A percentile compares a stretch with the other conserved stretches of the same genome.
These are phyloP conservation scores for Pristionchus entomophagus DNA, from an alignment of 2,888 invertebrate genomes.

Conservation along the genomic window DNA sequence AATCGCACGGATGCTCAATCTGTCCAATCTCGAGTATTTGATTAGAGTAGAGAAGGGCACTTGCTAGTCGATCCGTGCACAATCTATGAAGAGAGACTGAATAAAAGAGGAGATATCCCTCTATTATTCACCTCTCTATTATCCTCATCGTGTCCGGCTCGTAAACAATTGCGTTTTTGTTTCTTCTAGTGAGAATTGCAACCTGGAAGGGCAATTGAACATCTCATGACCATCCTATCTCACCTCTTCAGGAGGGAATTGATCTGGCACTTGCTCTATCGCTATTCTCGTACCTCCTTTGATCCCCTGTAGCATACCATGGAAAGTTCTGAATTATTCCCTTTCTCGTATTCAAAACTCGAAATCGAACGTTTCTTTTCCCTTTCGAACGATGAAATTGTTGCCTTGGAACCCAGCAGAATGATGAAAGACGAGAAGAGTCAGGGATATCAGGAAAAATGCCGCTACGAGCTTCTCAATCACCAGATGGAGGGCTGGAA, in stretches of 20 bases:
- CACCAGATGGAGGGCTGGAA: neutral
- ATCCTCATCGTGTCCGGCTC: slow-evolving; percentile 12
- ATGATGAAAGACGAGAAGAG: slow-evolving; percentile 23
- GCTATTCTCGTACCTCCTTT: neutral
- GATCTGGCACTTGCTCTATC: slow-evolving; percentile 16
- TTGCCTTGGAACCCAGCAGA: slow-evolving; percentile 9
- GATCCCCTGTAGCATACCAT: neutral
- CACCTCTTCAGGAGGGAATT: slow-evolving; percentile 26
- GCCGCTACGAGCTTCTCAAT: neutral
- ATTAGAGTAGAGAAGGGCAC: slow-evolving; percentile 13
- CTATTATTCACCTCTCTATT: neutral
- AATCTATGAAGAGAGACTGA: neutral
- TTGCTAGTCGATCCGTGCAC: neutral
- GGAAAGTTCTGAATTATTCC: neutral
- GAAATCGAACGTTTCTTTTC: neutral
- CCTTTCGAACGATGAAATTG: neutral
- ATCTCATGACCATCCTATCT: too few species aligned
- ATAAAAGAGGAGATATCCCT: neutral
- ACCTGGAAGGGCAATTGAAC: neutral
- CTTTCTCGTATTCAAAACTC: too few species aligned
- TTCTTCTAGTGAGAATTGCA: neutral
- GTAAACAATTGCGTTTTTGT: slow-evolving; percentile 12
- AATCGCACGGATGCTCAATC: neutral
- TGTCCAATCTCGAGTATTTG: slow-evolving; percentile 23
- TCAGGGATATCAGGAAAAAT: neutral